Base-by-base conservation (phyloP, 2,797 vertebrate species). In the Spinus olivaceus region DNA sequence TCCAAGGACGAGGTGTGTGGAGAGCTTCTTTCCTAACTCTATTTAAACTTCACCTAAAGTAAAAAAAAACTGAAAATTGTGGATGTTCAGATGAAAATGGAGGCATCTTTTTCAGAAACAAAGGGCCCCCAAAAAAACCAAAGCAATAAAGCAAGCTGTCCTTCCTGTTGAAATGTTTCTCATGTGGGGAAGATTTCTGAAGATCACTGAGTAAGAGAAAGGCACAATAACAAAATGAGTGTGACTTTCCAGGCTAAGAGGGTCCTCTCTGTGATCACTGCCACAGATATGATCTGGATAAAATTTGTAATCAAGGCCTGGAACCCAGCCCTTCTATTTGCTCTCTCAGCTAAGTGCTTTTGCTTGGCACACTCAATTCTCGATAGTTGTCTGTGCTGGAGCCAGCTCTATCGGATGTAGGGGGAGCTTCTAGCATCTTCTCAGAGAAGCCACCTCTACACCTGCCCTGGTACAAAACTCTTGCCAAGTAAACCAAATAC, bases 341-440 rank as follows among this genome's bases (percentile, higher is more conserved):
- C 13, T 25, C 19, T 81, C 39, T 8, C 16, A 65, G 20, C 14
- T 42, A 27, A 71, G 3, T 59, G 33, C 27, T 53, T 60, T 79
- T 61, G 8, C 35, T 77, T 8, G 3, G 33, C 6, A 8, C 39
- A 49, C 12, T 13, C n/a, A 37, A 5, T n/a, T 77, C 30, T 82
- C 44, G 28, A 37, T n/a, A 5, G n/a, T 8, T 21, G 20, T 39
- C n/a, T 28, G 6, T 44, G 14, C 27, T 63, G 44, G 28, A 50
- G 17, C n/a, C 71, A 56, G 28, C 24, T 64, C 28, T 17, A 16
- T 18, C 0, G 0, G 42, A 25, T 37, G 33, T 0, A 25, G 35
- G 11, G 20, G 10, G 63, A 57, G 9, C 5, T 50, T 56, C 56
- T 15, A 39, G 24, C 8, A 44, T 4, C 37, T 63, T 35, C 35